A percentile compares a stretch with the other conserved stretches of the same genome.
These are phyloP conservation scores for Oscheius sp. DNA, from an alignment of 2,888 invertebrate genomes.

Conservation along the genomic window DNA sequence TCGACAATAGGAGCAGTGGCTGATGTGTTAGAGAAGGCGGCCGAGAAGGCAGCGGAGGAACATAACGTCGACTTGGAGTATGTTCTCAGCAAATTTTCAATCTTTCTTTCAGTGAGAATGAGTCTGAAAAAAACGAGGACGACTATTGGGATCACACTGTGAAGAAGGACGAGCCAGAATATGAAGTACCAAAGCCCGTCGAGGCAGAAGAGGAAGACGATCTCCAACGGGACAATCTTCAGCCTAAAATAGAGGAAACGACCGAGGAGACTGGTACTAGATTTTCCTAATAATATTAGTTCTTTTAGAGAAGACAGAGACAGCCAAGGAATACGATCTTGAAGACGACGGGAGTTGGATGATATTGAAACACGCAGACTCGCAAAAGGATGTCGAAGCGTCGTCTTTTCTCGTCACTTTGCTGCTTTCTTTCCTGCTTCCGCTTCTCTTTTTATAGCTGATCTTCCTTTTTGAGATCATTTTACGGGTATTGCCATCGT, in stretches of 20 bases:
- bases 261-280: not conserved
- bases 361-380: slow-evolving; percentile 10
- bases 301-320: not conserved
- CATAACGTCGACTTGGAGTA: slow-evolving; percentile 19
- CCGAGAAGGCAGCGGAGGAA: slow-evolving; percentile 18
- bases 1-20: not conserved
- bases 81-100: not conserved
- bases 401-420: not conserved
- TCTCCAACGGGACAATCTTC: slow-evolving; percentile 1
- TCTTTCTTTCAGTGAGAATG: not conserved
- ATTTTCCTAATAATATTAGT: not conserved
- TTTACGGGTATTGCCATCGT: too few species aligned
- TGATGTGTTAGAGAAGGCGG: slow-evolving; percentile 13
- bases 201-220: slow-evolving; percentile 26
- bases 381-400: slow-evolving; percentile 5
- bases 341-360: slow-evolving; percentile 28
- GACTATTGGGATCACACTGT: slow-evolving; percentile 50
- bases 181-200: slow-evolving; percentile 9
- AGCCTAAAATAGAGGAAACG: too few species aligned
- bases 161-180: slow-evolving; percentile 35
- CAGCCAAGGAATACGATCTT: slow-evolving; percentile 10
- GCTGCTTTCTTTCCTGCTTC: not conserved
- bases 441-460: too few species aligned
- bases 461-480: too few species aligned
- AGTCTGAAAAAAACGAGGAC: slow-evolving; percentile 21